Percentiles rank a stretch among this genome's conserved stretches.
phyloP scores from a whole-genome alignment of 2,888 invertebrate species.

The Lottia gigantea region DNA sequence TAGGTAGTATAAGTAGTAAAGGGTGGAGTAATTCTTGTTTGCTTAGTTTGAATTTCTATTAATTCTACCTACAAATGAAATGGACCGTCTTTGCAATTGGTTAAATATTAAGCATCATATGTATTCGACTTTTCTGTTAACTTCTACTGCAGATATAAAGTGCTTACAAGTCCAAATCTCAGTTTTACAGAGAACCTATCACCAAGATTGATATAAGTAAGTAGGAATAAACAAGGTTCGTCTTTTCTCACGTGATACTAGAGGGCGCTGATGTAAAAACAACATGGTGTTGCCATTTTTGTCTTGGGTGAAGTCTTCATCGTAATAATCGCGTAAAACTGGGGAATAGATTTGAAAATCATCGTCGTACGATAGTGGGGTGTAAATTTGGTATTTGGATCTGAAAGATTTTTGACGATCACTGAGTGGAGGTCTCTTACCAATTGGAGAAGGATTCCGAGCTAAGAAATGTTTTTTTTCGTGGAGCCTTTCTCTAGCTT shows the following conservation, averaged over 20 bases:
- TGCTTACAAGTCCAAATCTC: too few species aligned
- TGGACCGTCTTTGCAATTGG: too few species aligned
- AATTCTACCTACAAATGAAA: too few species aligned
- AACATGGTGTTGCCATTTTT: not conserved
- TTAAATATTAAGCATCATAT: too few species aligned
- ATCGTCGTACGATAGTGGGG: conserved; percentile 25
- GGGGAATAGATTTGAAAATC: conserved; percentile 29
- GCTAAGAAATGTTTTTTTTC: conserved; percentile 41
- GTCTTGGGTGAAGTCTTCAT: not conserved
- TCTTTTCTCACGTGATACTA: not conserved
- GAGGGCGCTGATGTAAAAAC: not conserved
- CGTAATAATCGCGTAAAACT: not conserved
- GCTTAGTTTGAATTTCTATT: too few species aligned
- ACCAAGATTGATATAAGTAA: conserved; percentile 3
- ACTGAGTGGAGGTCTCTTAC: conserved; percentile 32
- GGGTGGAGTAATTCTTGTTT: too few species aligned
- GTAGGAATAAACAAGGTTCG: not conserved
- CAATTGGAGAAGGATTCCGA: conserved; percentile 40
- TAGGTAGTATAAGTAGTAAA: too few species aligned
- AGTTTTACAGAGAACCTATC: not conserved
- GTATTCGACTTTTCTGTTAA: too few species aligned
- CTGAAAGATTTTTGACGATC: conserved; percentile 29
- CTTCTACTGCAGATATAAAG: too few species aligned
- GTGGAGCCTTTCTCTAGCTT: conserved; percentile 43
- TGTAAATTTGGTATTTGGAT: conserved; percentile 29